Base-by-base conservation (phyloP, 2,113 vertebrate species). In the Cathartes aura region DNA sequence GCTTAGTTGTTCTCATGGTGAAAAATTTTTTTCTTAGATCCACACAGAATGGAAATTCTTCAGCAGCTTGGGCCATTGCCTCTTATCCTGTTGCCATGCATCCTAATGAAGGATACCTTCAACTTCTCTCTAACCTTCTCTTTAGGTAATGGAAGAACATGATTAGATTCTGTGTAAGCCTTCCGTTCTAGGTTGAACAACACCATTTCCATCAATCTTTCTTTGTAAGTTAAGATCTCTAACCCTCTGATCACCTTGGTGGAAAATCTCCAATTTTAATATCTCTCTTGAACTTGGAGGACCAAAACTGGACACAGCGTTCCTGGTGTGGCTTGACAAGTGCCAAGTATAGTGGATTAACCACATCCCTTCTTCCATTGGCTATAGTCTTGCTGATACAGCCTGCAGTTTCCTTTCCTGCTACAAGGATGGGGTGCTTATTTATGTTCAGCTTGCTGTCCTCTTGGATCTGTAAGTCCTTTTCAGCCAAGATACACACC, bases 231-330 rank as follows among this genome's bases (percentile, higher is more conserved):
- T 63, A 79, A 52, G 23, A 40, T 81, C 5, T 53, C 22, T 12
- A 36, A 6, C 5, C 4, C 18, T 75, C 20, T 87, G 72, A 74
- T 82, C 34, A 55, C 43, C 32, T 72, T 62, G 34, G 36, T 60
- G 20, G 27, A 29, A 15, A 12, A 3, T 30, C 11, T 47, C 6
- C 16, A 36, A 48, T 71, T 74, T 58, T 93, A 74, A 12, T 16
- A 19, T 40, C 9, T 89, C 6, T 62, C 26, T 71, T 68, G 42
- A 63, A 56, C 2, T 14, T 29, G 19, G 30, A 56, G 58, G 24
- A 81, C 0, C 3, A 89, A 72, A 83, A 36, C 10, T 55, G 22
- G 14, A 42, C 13, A 24, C 18, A 26, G 3, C 0, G 0, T 67
- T 71, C 17, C 53, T 74, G 15, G 3, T 71, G 38, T 42, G n/a